Conservation (phyloP, 2,113 vertebrate species). For the Struthidea cinerea region DNA sequence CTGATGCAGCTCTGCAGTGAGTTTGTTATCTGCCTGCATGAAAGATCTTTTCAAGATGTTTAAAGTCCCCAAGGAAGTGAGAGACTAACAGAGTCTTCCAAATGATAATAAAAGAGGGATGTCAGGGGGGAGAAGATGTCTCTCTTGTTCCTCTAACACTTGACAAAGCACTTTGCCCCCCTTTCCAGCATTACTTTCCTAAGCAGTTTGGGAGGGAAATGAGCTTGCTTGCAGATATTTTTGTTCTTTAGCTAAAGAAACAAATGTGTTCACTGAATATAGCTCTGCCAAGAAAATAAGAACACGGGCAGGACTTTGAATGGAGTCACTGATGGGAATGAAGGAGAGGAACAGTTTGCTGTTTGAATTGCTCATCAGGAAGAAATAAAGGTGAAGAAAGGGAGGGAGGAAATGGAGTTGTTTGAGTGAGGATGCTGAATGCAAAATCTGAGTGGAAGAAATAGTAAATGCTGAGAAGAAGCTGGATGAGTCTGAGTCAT, state of each 20-base stretch:
- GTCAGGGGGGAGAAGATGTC: slow-evolving; percentile 33
- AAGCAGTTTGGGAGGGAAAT: slow-evolving; percentile 41
- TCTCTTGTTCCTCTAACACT: slow-evolving; percentile 9
- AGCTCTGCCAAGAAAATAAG: slow-evolving; percentile 60
- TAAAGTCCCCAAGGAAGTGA: slow-evolving; percentile 51
- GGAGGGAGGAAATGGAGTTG: slow-evolving; percentile 40
- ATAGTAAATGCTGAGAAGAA: slow-evolving; percentile 26
- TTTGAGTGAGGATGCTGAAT: slow-evolving; percentile 34
- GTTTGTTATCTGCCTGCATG: slow-evolving; percentile 61
- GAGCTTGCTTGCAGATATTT: slow-evolving; percentile 58
- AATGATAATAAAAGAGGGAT: slow-evolving; percentile 47
- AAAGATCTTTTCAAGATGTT: slow-evolving; percentile 68
- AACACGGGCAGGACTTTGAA: slow-evolving; percentile 53
- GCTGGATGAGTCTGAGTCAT: slow-evolving; percentile 43
- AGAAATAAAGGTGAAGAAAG: slow-evolving; percentile 57
- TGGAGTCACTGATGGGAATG: slow-evolving; percentile 53
- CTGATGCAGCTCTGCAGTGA: slow-evolving; percentile 33
- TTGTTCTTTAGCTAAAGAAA: slow-evolving; percentile 51
- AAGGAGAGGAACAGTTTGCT: slow-evolving; percentile 41
- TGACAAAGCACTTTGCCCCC: slow-evolving; percentile 59
- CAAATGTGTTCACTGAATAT: slow-evolving; percentile 39
- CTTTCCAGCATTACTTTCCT: neutral
- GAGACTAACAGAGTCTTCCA: slow-evolving; percentile 54
- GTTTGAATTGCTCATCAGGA: slow-evolving; percentile 63
- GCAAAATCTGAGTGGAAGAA: slow-evolving; percentile 23